Percentiles rank a stretch among this genome's conserved stretches.
Evolutionary conservation across 1,140 invertebrate genomes (phyloP).

Genomic region (Pseudomyrmex gracilis): DNA sequence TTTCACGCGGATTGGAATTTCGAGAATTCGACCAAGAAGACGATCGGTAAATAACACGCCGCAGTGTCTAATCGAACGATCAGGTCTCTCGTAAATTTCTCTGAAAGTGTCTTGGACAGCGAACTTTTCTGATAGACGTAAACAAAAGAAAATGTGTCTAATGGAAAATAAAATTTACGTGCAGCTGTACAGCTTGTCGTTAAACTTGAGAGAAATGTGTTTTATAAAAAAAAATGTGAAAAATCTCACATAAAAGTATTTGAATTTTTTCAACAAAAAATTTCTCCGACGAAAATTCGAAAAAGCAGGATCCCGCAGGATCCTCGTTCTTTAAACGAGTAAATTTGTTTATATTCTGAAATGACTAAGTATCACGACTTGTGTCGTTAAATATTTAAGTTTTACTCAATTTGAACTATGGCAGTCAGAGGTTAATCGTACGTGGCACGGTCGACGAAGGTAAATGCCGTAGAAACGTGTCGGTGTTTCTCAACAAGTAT

Average conservation of each 20-base stretch:
- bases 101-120: not conserved
- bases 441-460: constrained; percentile 45
- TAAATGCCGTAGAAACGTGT: constrained; percentile 33
- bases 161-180: constrained; percentile 14
- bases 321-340: not conserved
- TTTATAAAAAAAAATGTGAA: too few relatives aligned
- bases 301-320: too few relatives aligned
- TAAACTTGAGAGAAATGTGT: too few relatives aligned
- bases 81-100: constrained; percentile 26
- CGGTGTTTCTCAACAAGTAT: constrained; percentile 43
- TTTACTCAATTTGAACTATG: constrained; percentile 30
- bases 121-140: not conserved
- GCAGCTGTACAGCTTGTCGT: not conserved
- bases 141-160: not conserved
- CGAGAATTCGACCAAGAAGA: constrained; percentile 30
- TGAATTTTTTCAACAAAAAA: not conserved
- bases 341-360: not conserved
- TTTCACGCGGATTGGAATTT: constrained; percentile 39
- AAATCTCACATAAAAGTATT: not conserved
- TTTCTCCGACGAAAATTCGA: not conserved
- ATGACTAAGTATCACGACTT: not conserved
- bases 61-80: constrained; percentile 41
- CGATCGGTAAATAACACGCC: constrained; percentile 11
- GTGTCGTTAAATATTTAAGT: constrained; percentile 27
- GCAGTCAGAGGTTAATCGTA: constrained; percentile 43